Evolutionary conservation across 2,888 invertebrate species (phyloP), one percentile per base, ranked within the genome.

Genomic region (Diplolepis rosae): DNA sequence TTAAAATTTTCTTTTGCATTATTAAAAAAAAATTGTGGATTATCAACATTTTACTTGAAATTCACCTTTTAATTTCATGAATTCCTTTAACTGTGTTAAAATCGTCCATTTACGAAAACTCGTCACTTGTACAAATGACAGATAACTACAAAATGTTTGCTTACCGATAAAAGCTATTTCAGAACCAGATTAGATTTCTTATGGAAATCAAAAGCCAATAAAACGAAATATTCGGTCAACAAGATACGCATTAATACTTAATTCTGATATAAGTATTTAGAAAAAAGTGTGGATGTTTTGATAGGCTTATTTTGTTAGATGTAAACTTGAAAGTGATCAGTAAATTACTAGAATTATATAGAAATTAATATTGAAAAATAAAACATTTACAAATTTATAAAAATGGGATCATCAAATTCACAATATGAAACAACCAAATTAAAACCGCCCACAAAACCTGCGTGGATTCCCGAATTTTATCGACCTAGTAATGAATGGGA

Each of bases 391-490:
- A 15, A 32, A 32, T 4, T 22, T 9, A 13, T 24, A 24, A 24
- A 22, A 61, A 61, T 61, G 61, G 61, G 61, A 24, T 61, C 61
- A 7, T 39, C 39, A 1, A 39, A 2, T 61, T 61, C 61, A 22
- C 61, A 61, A 35, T 7, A 39, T 11, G 61, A 61, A 32, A 61
- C 39, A 35, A 39, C 39, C 4, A 61, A 61, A 39, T 3, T 35
- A 24, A 61, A 24, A 24, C n/a, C 35, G 24, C 15, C 15, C 15
- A 61, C 13, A 7, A 61, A 61, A 32, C 2, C 35, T 13, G 2
- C 35, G 1, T 39, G 61, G 61, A 39, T 24, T 35, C 61, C 61
- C 5, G 61, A 61, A 61, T 61, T 61, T 5, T 61, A 61, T 22
- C 61, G 61, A 5, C 61, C 61, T 35, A 24, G n/a, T 24, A 61